phyloP scores from a whole-genome alignment of 2,113 vertebrate genomes.

The Delphinus delphis region DNA sequence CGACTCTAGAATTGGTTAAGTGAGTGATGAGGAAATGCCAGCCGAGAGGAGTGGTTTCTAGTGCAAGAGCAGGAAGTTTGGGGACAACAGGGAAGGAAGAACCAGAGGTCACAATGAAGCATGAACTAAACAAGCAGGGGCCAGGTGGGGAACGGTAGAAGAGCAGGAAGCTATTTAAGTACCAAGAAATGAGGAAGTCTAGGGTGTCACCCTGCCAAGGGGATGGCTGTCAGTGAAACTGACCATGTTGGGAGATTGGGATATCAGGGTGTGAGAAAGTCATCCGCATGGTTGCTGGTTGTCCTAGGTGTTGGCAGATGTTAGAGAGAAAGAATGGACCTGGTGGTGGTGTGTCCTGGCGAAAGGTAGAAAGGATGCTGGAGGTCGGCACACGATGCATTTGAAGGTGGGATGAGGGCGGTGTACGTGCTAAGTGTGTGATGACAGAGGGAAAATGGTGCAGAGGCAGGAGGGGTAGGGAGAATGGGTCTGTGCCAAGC shows the following conservation, averaged over 20 bases:
- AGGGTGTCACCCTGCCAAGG: neutral
- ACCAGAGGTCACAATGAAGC: neutral
- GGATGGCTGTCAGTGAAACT: neutral
- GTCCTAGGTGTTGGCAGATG: neutral
- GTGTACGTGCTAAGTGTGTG: accelerated
- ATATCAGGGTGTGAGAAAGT: neutral
- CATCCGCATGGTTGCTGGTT: neutral
- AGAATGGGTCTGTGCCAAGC: neutral
- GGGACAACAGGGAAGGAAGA: neutral
- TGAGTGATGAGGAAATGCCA: neutral
- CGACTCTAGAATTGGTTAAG: neutral
- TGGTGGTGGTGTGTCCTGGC: neutral
- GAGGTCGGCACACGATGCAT: accelerated
- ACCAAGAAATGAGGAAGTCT: neutral
- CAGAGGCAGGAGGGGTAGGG: neutral
- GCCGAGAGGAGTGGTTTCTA: neutral
- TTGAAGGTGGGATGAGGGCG: neutral
- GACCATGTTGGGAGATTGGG: accelerated
- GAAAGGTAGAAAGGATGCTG: neutral
- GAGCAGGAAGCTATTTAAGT: neutral
- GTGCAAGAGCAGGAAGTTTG: neutral
- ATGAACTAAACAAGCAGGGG: neutral
- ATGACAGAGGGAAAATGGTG: neutral
- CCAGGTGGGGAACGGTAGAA: neutral
- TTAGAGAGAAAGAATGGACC: neutral